phyloP scores from a whole-genome alignment of 1,140 invertebrate genomes.

The Bicyclus anynana region DNA sequence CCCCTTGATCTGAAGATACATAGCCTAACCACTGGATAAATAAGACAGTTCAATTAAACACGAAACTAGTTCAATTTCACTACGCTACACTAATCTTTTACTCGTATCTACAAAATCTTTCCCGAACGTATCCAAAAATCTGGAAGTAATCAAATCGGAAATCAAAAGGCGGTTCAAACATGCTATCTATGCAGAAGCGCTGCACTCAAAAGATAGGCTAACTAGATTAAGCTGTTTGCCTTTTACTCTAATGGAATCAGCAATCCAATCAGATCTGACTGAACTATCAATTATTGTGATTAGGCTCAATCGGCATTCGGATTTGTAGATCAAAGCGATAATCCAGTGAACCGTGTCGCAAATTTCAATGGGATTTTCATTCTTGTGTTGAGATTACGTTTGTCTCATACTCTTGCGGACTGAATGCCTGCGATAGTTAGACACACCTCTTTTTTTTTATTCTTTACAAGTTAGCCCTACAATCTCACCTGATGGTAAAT shows the following conservation, averaged over 20 bases:
- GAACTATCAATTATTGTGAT: constrained; percentile 47
- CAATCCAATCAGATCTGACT: constrained; percentile 39
- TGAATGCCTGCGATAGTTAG: neutral
- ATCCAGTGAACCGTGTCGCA: constrained; percentile 2
- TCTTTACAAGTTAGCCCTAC: too few species aligned
- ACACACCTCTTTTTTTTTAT: too few species aligned
- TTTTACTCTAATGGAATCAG: constrained; percentile 38
- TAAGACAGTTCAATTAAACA: too few species aligned
- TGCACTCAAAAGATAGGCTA: constrained; percentile 25
- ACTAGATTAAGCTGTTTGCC: constrained; percentile 19
- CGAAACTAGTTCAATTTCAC: too few species aligned
- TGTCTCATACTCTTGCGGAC: neutral
- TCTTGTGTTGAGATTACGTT: neutral
- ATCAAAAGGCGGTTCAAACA: neutral
- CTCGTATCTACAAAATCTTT: neutral
- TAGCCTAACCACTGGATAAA: too few species aligned
- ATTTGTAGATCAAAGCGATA: constrained; percentile 15
- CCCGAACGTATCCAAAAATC: neutral
- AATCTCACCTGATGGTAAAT: too few species aligned
- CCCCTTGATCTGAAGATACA: too few species aligned
- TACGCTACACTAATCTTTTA: too few species aligned
- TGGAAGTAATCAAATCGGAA: neutral
- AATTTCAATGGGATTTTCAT: too few species aligned
- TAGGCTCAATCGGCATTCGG: constrained; percentile 19
- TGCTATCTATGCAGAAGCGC: neutral